Evolutionary conservation across 1,140 invertebrate genomes (phyloP).

Genomic region (Psilanteris sp.): DNA sequence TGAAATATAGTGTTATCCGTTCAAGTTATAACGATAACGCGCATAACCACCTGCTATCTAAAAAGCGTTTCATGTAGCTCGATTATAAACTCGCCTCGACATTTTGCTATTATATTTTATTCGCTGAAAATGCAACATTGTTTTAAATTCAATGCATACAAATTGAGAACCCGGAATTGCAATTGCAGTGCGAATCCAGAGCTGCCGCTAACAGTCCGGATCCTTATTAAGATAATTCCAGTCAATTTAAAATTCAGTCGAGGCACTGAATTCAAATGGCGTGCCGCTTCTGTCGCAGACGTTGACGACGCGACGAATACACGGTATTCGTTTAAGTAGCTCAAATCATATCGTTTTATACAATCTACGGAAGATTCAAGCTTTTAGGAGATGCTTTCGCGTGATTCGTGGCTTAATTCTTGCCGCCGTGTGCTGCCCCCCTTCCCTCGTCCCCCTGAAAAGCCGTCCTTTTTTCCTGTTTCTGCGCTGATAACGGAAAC

Average conservation of each 20-base stretch:
- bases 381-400: slow-evolving; percentile 49
- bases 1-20: background rate
- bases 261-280: slow-evolving; percentile 55
- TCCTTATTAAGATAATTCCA: slow-evolving; percentile 61
- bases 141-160: slow-evolving; percentile 63
- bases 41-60: slow-evolving; percentile 43
- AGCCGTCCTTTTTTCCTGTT: background rate
- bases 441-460: no score
- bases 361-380: slow-evolving; percentile 46
- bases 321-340: slow-evolving; percentile 57
- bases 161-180: slow-evolving; percentile 51
- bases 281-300: slow-evolving; percentile 26
- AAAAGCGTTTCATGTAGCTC: slow-evolving; percentile 16
- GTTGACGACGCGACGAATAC: slow-evolving; percentile 41
- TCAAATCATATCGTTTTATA: slow-evolving; percentile 52
- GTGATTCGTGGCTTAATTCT: slow-evolving; percentile 49
- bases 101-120: slow-evolving; percentile 39
- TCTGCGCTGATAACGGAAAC: no score
- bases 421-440: background rate
- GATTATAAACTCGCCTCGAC: slow-evolving; percentile 8
- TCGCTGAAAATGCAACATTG: slow-evolving; percentile 58
- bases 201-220: slow-evolving; percentile 35
- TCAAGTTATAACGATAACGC: slow-evolving; percentile 13
- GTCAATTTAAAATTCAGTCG: slow-evolving; percentile 59
- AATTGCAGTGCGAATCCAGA: slow-evolving; percentile 40